These are phyloP conservation scores for Odontamblyopus rebecca DNA, from an alignment of 2,797 vertebrate species.

Conservation along the genomic window DNA sequence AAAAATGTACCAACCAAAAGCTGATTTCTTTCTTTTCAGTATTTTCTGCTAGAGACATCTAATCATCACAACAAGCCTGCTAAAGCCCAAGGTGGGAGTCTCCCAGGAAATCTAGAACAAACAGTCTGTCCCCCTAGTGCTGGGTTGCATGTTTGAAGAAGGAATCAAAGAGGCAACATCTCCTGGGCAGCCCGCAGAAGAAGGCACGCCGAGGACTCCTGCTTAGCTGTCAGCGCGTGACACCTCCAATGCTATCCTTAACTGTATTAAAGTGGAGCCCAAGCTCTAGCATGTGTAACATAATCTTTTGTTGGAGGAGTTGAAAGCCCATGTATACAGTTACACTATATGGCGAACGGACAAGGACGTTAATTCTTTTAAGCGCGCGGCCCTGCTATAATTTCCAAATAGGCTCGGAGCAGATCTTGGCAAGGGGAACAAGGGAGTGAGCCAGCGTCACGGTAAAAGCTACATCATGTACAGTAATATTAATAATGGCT, in stretches of 20 bases:
- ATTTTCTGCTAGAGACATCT: constrained; percentile 64
- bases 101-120: constrained; percentile 79
- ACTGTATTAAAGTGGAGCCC: constrained; percentile 33
- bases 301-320: constrained; percentile 29
- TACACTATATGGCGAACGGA: constrained; percentile 1
- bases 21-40: constrained; percentile 31
- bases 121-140: constrained; percentile 72
- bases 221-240: constrained; percentile 58
- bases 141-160: constrained; percentile 81
- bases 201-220: constrained; percentile 57
- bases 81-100: constrained; percentile 78
- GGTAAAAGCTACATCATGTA: constrained; percentile 14
- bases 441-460: constrained; percentile 5
- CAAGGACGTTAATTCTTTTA: constrained; percentile 5
- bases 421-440: constrained; percentile 3
- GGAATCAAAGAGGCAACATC: constrained; percentile 81
- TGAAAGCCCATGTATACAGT: neutral
- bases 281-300: constrained; percentile 19
- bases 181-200: constrained; percentile 70
- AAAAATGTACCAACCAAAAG: constrained; percentile 14
- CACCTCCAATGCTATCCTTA: constrained; percentile 60
- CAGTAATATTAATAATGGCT: constrained; percentile 12
- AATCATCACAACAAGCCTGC: constrained; percentile 77
- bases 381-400: neutral
- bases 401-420: neutral